Base-by-base conservation (phyloP, 1,140 invertebrate genomes). In the Drosophila malerkotliana region DNA sequence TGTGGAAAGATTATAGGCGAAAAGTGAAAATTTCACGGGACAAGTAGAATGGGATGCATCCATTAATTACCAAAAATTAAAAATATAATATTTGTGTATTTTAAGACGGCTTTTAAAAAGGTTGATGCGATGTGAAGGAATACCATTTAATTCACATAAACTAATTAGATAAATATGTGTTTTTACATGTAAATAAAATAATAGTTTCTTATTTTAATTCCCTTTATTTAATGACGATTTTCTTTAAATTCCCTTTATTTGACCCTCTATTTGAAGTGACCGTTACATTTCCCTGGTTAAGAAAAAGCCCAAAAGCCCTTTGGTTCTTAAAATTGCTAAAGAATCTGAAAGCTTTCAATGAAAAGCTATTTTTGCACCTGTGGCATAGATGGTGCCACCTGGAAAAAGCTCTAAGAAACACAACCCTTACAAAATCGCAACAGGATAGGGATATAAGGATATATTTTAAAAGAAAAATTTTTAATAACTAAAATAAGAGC, bases 371-470 rank as follows among this genome's bases (percentile, higher is more conserved):
- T 1, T 10, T n/a, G 24, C 52, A 67, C 63, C 64, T 68, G 30
- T 32, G 51, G 18, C 63, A 18, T 44, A 34, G 28, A 10, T 56
- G 45, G 64, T 72, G 79, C 75, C 79, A 79, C 39, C 68, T 69
- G 45, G 6, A 26, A 2, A 39, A 61, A 73, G 74, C 66, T 66
- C 26, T 6, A 44, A 51, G 10, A 24, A 55, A 54, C 14, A 26
- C 37, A 37, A 52, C 51, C 69, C 58, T 68, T 67, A 28, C 7
- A 1, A 75, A 56, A 81, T 45, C 69, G 68, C 78, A 81, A 69
- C 41, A 69, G 62, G 3, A 39, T 56, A 32, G 0, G 30, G 45
- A 26, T 21, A 7, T 24, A 62, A 30, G 14, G 5, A 28, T 52
- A 14, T 18, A 21, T 12, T 15, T 18, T 14, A 18, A 18, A 12